Evolutionary conservation across 2,113 vertebrate genomes (phyloP), one percentile per base, ranked within the genome.

Genomic region (Budorcas taxicolor): DNA sequence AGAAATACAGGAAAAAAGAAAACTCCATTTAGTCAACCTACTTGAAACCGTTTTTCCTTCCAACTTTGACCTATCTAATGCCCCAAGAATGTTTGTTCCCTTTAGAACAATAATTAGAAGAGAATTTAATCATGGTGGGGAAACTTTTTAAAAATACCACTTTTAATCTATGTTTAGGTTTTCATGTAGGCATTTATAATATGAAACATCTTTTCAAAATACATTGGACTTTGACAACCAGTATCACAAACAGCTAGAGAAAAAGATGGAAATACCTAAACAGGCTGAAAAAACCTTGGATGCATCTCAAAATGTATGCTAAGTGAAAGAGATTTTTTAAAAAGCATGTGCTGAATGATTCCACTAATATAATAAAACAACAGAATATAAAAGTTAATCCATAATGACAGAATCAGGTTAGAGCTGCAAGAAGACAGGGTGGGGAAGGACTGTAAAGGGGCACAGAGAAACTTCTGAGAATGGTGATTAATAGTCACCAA

Each of bases 171-270:
- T 36, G 19, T 5, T 43, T 62, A 94, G 15, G 82, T 87, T 86
- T 94, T 97, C 45, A 71, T 36, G 13, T 40, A 94, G 40, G 52
- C n/a, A 95, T 81, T 97, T 91, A 88, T 55, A 94, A 91, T 89
- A 93, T 29, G 21, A 96, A 94, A 81, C 14, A 55, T 60, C 57
- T 88, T 84, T 83, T 53, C 13, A 89, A 95, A 90, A 67, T 85
- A 81, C 3, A 74, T 0, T 76, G 13, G 23, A 91, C 31, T 85
- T 89, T 89, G 64, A 97, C 93, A 97, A 52, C 5, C 15, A 81
- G 25, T 36, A 90, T 62, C 45, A 95, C 90, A 90, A 90, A 74
- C 40, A 64, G 58, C 33, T 62, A 64, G 7, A 95, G 62, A 85
- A 95, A 91, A 58, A 96, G 84, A 10, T 43, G 27, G 23, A 95